Evolutionary conservation across 2,888 invertebrate species (phyloP), one percentile per base, ranked within the genome.

Genomic region (Phrixothrix hirtus): DNA sequence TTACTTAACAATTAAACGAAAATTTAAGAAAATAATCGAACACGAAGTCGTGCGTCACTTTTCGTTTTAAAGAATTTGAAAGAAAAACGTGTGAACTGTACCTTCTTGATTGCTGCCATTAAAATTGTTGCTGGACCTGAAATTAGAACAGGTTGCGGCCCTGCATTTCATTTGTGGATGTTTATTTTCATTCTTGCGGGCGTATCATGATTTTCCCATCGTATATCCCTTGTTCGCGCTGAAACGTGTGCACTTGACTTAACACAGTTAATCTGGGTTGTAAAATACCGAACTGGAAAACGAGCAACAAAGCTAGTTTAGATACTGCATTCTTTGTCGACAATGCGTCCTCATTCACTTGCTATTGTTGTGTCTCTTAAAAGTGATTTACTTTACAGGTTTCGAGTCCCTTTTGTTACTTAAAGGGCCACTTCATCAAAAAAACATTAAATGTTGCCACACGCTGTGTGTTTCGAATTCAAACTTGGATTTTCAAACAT

Each of bases 391-490:
- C 45, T 45, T 43, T 29, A 30, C 35, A 31, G 43, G 30, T 38
- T 35, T 29, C 31, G 39, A 27, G 35, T 17, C 32, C 34, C 47
- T 46, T 42, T 54, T 57, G 54, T 57, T 31, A 17, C 30, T 32
- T 17, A 37, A 32, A 48, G 45, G 51, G 39, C 46, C 59, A 62
- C 59, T 60, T 60, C 62, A 62, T 62, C 62, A 62, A 62, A 58
- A 59, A 57, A 58, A 47, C 57, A 59, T 62, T 62, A 60, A 51
- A 49, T 15, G 37, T 32, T 37, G 27, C 59, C 27, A 26, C 59
- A 48, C 38, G 55, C 56, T 49, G 57, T 27, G 55, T 46, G 27
- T 34, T 12, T 21, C 12, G 11, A 9, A 25, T 25, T 37, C 11
- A 21, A 21, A 21, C 3, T 21, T 21, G 21, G 21, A n/a, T n/a